These are phyloP conservation scores for Coregonus suidteri DNA, from an alignment of 2,797 vertebrate genomes.

Conservation along the genomic window DNA sequence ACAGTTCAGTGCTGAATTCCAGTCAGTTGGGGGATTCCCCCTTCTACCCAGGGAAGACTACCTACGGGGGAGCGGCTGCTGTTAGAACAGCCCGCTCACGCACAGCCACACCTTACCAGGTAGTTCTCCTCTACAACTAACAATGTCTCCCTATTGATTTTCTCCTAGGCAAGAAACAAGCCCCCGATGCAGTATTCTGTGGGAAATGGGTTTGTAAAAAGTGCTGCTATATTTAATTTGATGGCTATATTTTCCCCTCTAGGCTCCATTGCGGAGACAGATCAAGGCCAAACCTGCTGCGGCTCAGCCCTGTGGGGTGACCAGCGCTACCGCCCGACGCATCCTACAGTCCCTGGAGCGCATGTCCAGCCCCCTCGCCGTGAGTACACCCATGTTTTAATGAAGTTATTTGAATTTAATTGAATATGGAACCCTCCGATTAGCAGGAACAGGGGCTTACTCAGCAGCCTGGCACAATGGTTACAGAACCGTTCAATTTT, in stretches of 20 bases:
- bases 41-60: slow-evolving; percentile 97
- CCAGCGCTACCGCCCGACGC: slow-evolving; percentile 91
- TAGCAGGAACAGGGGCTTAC: background rate
- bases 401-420: background rate
- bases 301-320: slow-evolving; percentile 89
- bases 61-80: slow-evolving; percentile 91
- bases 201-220: background rate
- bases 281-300: slow-evolving; percentile 92
- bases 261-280: slow-evolving; percentile 91
- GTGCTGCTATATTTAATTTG: background rate
- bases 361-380: slow-evolving; percentile 96
- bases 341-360: slow-evolving; percentile 95
- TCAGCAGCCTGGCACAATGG: background rate
- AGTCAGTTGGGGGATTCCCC: slow-evolving; percentile 94
- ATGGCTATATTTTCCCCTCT: background rate
- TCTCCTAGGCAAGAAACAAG: no score
- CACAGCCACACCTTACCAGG: slow-evolving; percentile 87
- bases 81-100: slow-evolving; percentile 75
- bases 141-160: background rate
- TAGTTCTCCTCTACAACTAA: slow-evolving; percentile 49
- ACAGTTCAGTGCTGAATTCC: slow-evolving; percentile 85
- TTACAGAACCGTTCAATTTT: background rate
- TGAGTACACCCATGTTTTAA: slow-evolving; percentile 63
- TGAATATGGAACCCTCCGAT: background rate
- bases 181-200: background rate